Evolutionary conservation across 1,140 invertebrate species (phyloP).

Genomic region (Mizuhopecten yessoensis): DNA sequence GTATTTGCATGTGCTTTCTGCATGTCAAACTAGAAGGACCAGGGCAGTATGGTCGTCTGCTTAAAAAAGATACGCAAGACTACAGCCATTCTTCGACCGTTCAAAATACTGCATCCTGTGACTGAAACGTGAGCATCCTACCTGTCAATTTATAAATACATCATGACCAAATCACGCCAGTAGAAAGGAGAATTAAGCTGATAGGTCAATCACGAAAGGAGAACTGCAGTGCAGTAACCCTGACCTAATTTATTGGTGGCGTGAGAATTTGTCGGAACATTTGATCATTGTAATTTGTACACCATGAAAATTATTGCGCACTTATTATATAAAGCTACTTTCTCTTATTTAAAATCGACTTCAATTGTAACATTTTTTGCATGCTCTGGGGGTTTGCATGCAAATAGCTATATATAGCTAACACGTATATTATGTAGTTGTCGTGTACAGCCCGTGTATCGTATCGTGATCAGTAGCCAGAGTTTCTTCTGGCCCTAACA

Average conservation of each 20-base stretch:
- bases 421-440: too few relatives aligned
- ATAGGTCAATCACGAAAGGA: background rate
- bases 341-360: too few relatives aligned
- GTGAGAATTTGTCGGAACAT: too few relatives aligned
- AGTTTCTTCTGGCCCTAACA: too few relatives aligned
- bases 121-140: background rate
- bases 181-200: background rate
- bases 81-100: background rate
- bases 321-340: too few relatives aligned
- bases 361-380: too few relatives aligned
- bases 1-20: conserved; percentile 31
- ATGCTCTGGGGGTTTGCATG: too few relatives aligned
- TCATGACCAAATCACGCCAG: background rate
- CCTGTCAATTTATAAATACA: background rate
- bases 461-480: too few relatives aligned
- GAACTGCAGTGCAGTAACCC: background rate
- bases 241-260: conserved; percentile 11
- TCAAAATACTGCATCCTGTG: background rate
- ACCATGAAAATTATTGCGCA: too few relatives aligned
- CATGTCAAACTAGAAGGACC: background rate
- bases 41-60: background rate
- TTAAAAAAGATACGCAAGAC: background rate
- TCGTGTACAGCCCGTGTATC: too few relatives aligned
- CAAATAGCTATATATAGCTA: too few relatives aligned
- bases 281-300: too few relatives aligned